Conservation (phyloP, 1,140 invertebrate genomes). For the Trichonephila inaurata region DNA sequence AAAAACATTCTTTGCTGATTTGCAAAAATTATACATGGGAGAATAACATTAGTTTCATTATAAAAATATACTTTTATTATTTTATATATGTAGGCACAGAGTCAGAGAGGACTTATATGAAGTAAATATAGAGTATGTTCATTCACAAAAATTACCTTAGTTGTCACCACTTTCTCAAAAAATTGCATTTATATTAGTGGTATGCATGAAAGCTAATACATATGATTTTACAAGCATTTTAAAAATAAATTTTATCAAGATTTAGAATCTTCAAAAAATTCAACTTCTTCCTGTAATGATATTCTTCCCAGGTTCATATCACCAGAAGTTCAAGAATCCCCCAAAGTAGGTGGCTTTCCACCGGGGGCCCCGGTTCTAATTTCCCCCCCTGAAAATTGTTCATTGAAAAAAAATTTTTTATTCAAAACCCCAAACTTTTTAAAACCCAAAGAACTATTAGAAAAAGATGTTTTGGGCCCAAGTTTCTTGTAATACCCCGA, state of each 20-base stretch:
- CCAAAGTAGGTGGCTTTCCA: conserved; percentile 66
- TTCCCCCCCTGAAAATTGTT: conserved; percentile 34
- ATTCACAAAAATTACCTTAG: neutral
- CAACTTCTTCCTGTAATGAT: conserved; percentile 71
- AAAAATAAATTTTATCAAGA: conserved; percentile 65
- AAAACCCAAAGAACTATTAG: conserved; percentile 92
- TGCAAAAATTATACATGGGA: too few species aligned
- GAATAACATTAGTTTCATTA: too few species aligned
- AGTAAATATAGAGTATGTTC: neutral
- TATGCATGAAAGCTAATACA: neutral
- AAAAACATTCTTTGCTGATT: too few species aligned
- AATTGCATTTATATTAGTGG: conserved; percentile 40
- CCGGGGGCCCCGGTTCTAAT: neutral
- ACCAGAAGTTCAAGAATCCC: conserved; percentile 58
- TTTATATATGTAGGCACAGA: neutral
- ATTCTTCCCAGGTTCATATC: conserved; percentile 66
- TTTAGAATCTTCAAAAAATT: conserved; percentile 62
- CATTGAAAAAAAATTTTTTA: conserved; percentile 64
- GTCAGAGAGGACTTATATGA: neutral
- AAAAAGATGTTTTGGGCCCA: conserved; percentile 88
- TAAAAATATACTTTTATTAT: neutral
- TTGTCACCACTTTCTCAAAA: neutral
- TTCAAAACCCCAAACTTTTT: conserved; percentile 80
- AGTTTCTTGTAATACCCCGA: conserved; percentile 77
- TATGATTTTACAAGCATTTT: conserved; percentile 47